Base-by-base conservation (phyloP, 2,888 invertebrate genomes). In the Archaeoteleia sp. region DNA sequence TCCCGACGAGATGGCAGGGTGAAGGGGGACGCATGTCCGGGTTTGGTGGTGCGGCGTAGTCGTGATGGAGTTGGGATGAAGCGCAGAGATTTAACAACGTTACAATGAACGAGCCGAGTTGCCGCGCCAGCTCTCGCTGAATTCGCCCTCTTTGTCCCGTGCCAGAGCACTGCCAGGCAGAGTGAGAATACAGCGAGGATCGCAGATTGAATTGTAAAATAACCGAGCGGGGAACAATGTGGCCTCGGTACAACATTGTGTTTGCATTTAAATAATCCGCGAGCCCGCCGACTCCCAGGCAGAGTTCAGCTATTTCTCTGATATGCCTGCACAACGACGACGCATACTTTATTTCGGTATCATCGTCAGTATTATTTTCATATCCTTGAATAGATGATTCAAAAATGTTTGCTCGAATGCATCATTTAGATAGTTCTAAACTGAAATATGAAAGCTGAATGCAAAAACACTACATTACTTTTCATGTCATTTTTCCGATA, bases 191-290 rank as follows among this genome's bases (percentile, higher is more conserved):
- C 65, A 60, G 55, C 69, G 70, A 70, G 73, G 78, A 74, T 78
- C 74, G 76, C 76, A 79, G 82, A 83, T 83, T 83, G 83, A 82
- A 83, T 83, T 82, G 82, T 82, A 82, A 83, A 83, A 83, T 82
- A 83, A 83, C 83, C 79, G 75, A 74, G 76, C 74, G 75, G 78
- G 74, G 78, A 80, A 82, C 81, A 82, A 80, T 81, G 77, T 74
- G 71, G 74, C 77, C 68, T 72, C 74, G 78, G 74, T 82, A 82
- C 82, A 82, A 81, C 82, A 79, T 79, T 80, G 78, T 83, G 82
- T 83, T 83, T 83, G 82, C 83, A 83, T 83, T 83, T 82, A 82
- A 83, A 83, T 83, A 83, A 83, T 83, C 82, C 77, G 83, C 77
- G 77, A 82, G 74, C 75, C 74, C 62, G 65, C 61, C 61, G 61